Percentiles rank a stretch among this genome's conserved stretches.
phyloP scores from a whole-genome alignment of 1,140 invertebrate genomes.

The Andricus grossulariae region DNA sequence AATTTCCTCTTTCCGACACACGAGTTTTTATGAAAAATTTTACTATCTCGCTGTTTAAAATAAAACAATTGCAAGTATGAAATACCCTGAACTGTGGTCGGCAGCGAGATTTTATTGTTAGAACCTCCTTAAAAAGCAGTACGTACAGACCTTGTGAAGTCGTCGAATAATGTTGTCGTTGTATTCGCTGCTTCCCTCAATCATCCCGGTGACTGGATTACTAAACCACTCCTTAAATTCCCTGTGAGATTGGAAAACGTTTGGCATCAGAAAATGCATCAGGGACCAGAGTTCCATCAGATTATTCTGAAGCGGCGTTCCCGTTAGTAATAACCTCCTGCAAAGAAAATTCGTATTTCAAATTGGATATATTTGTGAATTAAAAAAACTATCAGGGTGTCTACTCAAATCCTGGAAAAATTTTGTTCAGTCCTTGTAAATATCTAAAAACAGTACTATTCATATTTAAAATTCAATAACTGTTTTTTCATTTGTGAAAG shows the following conservation, averaged over 20 bases:
- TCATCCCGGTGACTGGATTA: slow-evolving; percentile 98
- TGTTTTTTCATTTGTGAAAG: no score
- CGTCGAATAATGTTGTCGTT: slow-evolving; percentile 96
- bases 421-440: no score
- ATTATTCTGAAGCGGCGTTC: slow-evolving; percentile 99
- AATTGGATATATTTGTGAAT: no score
- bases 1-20: slow-evolving; percentile 56
- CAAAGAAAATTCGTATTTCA: slow-evolving; percentile 51
- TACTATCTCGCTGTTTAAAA: slow-evolving; percentile 62
- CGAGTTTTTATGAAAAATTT: slow-evolving; percentile 69
- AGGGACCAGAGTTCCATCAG: slow-evolving; percentile 99
- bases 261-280: slow-evolving; percentile 99
- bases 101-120: slow-evolving; percentile 54
- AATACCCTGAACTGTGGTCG: slow-evolving; percentile 54
- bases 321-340: slow-evolving; percentile 95
- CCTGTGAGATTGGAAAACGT: slow-evolving; percentile 98
- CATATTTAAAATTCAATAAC: no score
- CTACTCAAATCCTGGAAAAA: no score
- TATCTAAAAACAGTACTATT: no score
- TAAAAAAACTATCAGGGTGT: no score
- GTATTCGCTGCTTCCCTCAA: slow-evolving; percentile 96
- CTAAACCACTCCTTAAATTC: slow-evolving; percentile 99
- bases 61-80: slow-evolving; percentile 43
- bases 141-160: slow-evolving; percentile 91
- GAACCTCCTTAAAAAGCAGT: slow-evolving; percentile 42